Percentiles rank a stretch among this genome's conserved stretches.
These are phyloP conservation scores for Aptenodytes forsteri DNA, from an alignment of 2,113 vertebrate genomes.

Conservation along the genomic window DNA sequence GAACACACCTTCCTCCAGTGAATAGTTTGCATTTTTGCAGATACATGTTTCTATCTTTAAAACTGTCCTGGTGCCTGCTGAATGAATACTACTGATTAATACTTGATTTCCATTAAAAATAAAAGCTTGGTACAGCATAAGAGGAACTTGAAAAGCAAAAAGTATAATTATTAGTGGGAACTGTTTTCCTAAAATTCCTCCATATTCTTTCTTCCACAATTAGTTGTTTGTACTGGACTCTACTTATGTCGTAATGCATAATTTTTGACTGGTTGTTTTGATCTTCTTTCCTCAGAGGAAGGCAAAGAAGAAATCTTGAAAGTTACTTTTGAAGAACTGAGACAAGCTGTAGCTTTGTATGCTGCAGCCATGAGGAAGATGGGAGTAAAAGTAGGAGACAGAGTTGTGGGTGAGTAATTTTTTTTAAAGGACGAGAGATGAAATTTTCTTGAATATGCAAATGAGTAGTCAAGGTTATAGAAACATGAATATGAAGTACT, in stretches of 20 bases:
- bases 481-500: not conserved
- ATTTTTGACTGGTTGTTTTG: not conserved
- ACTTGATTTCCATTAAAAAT: not conserved
- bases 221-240: not conserved
- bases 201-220: not conserved
- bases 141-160: not conserved
- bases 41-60: not conserved
- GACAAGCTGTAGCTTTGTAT: slow-evolving; percentile 86
- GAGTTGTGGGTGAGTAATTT: slow-evolving; percentile 88
- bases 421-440: not conserved
- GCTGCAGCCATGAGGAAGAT: slow-evolving; percentile 95
- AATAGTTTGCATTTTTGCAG: not conserved
- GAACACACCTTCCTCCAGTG: not conserved
- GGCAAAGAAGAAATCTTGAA: slow-evolving; percentile 90
- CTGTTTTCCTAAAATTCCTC: not conserved
- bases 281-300: slow-evolving; percentile 81
- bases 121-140: not conserved
- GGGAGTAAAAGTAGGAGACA: slow-evolving; percentile 87
- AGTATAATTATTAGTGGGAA: not conserved
- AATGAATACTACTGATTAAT: not conserved
- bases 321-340: slow-evolving; percentile 90
- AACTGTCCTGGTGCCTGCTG: not conserved
- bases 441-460: not conserved
- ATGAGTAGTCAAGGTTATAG: not conserved
- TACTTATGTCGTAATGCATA: not conserved